Evolutionary conservation across 2,888 invertebrate genomes (phyloP).

Genomic region (Watsonalla cultraria): DNA sequence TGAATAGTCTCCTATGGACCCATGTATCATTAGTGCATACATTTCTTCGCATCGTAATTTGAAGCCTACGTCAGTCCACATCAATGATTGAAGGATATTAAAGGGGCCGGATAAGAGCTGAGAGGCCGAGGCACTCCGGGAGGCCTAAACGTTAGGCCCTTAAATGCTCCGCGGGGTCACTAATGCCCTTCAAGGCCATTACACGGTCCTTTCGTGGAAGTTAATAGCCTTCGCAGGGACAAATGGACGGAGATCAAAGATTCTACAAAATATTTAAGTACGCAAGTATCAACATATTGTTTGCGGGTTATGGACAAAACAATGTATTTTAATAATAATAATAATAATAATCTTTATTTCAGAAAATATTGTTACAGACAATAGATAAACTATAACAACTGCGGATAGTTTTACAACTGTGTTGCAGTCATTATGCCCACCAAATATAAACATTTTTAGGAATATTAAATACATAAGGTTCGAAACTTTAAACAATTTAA

Average conservation of each 20-base stretch:
- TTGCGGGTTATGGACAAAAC: neutral
- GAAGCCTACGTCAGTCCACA: slow-evolving; percentile 8
- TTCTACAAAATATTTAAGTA: slow-evolving; percentile 4
- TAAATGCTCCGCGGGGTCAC: slow-evolving; percentile 55
- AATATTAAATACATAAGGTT: too few relatives aligned
- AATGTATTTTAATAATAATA: too few relatives aligned
- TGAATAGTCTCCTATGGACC: too few relatives aligned
- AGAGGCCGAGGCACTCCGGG: slow-evolving; percentile 43
- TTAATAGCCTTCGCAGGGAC: slow-evolving; percentile 53
- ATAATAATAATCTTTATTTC: too few relatives aligned
- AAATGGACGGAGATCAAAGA: slow-evolving; percentile 20
- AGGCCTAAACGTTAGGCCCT: slow-evolving; percentile 46
- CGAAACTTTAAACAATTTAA: too few relatives aligned
- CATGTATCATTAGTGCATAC: too few relatives aligned
- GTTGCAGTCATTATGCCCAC: too few relatives aligned
- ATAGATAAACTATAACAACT: too few relatives aligned
- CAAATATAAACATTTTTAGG: too few relatives aligned
- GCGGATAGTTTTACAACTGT: too few relatives aligned
- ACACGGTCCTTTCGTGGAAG: slow-evolving; percentile 53
- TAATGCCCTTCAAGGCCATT: slow-evolving; percentile 59
- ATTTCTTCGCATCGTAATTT: neutral
- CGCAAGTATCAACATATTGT: neutral
- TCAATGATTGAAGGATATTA: slow-evolving; percentile 36
- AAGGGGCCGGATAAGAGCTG: slow-evolving; percentile 44
- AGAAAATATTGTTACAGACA: too few relatives aligned